These are phyloP conservation scores for Ferdinandea cuprea DNA, from an alignment of 2,888 invertebrate genomes.

Conservation along the genomic window DNA sequence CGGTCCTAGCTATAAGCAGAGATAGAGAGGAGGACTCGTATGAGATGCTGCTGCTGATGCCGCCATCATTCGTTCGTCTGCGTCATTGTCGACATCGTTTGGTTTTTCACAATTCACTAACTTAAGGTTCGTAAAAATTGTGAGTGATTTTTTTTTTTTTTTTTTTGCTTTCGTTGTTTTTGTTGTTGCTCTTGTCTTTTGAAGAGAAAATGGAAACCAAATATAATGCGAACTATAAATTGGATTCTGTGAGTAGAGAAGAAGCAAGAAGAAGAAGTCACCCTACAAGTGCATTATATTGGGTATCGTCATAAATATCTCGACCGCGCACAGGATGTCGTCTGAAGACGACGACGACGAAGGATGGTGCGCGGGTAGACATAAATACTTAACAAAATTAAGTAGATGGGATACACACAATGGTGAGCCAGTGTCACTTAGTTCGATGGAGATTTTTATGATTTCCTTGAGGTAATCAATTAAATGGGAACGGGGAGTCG, in stretches of 20 bases:
- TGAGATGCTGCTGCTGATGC: slow-evolving; percentile 32
- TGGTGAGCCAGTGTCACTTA: slow-evolving; percentile 44
- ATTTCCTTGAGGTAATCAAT: slow-evolving; percentile 62
- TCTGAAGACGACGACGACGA: no score
- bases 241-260: no score
- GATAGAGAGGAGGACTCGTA: slow-evolving; percentile 6
- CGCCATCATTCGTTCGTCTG: slow-evolving; percentile 3
- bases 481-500: not conserved
- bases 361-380: slow-evolving; percentile 26
- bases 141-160: slow-evolving; percentile 12
- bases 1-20: no score
- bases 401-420: slow-evolving; percentile 53
- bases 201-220: slow-evolving; percentile 11
- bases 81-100: slow-evolving; percentile 18
- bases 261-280: slow-evolving; percentile 35
- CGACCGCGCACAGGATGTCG: slow-evolving; percentile 35
- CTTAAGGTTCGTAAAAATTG: slow-evolving; percentile 45
- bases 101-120: slow-evolving; percentile 38
- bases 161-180: slow-evolving; percentile 1
- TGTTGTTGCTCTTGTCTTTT: slow-evolving; percentile 1
- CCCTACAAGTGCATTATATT: slow-evolving; percentile 61
- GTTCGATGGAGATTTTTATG: slow-evolving; percentile 57
- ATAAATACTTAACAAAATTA: slow-evolving; percentile 40
- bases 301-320: slow-evolving; percentile 64
- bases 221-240: slow-evolving; percentile 63